Base-by-base conservation (phyloP, 2,888 invertebrate genomes). In the Ormyrus nitidulus region DNA sequence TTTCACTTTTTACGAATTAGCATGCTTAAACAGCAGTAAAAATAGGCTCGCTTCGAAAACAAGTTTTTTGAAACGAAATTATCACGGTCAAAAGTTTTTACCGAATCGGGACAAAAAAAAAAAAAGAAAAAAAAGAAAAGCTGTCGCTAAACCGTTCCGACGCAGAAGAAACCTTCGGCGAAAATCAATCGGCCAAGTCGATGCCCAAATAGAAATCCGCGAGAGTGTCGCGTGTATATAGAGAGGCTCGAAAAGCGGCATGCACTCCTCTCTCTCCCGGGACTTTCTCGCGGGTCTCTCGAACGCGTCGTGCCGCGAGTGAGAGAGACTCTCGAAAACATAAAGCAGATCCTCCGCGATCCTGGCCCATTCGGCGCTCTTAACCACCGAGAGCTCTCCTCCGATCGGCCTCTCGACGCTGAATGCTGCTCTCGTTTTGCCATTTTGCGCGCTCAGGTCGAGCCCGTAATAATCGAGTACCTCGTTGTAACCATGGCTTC, bases 141-240 rank as follows among this genome's bases (percentile, higher is more conserved):
- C 34, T 34, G 34, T 34, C 34, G 34, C 34, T 34, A 34, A 34
- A 34, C 34, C 34, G 34, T 34, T 1, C 34, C 34, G 34, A 34
- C 34, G 34, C 34, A 34, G 34, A 34, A 2, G 34, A 34, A 34
- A 34, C 34, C 34, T 34, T 34, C 34, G 34, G 1, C 34, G 34
- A 34, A 34, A 34, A 34, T 34, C 34, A 34, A 34, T 34, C 34
- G 70, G 73, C 54, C 59, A 71, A 68, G 66, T 19, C 58, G 69
- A 44, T 70, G 56, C 56, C 48, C 70, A 70, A 70, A 69, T 77
- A 77, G 77, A 77, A 77, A 77, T 58, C 48, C 8, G 19, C 49
- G 61, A 58, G 49, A 49, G 71, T 61, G 61, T 34, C 61, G 3
- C 54, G 34, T 13, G n/a, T 56, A 6, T 44, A 13, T 9, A n/a